These are phyloP conservation scores for Cetoscarus ocellatus DNA, from an alignment of 2,797 vertebrate genomes.

Conservation along the genomic window DNA sequence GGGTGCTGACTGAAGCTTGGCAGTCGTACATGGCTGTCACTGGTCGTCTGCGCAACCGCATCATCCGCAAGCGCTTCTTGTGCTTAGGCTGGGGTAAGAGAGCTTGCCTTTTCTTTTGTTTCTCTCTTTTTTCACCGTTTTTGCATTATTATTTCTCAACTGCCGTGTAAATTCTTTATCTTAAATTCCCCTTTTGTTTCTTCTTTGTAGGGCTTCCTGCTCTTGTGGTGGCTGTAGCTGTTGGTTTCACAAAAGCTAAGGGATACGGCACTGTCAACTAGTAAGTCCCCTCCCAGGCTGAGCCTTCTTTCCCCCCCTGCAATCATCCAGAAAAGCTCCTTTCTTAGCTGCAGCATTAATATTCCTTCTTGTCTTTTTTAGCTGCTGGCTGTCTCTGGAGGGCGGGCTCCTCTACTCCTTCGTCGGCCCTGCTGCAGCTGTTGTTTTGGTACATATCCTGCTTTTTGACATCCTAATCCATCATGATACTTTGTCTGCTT, in stretches of 20 bases:
- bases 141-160: constrained; percentile 1
- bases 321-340: constrained; percentile 5
- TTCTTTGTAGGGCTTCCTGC: constrained; percentile 90
- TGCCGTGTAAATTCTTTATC: background rate
- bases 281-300: constrained; percentile 84
- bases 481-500: constrained; percentile 7
- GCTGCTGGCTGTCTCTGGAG: constrained; percentile 98
- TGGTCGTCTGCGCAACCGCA: constrained; percentile 96
- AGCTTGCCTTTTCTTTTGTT: background rate
- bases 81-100: constrained; percentile 98
- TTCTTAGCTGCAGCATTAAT: constrained; percentile 35
- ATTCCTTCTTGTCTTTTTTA: constrained; percentile 61
- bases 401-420: constrained; percentile 98
- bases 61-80: constrained; percentile 98
- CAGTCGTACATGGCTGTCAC: constrained; percentile 99
- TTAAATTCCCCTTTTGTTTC: constrained; percentile 25
- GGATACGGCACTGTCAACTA: constrained; percentile 97
- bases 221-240: constrained; percentile 95
- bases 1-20: constrained; percentile 99
- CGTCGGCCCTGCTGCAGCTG: constrained; percentile 96
- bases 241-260: constrained; percentile 98
- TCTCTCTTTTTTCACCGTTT: background rate
- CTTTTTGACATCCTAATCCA: constrained; percentile 18
- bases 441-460: constrained; percentile 92
- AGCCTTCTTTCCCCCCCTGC: constrained; percentile 10